Evolutionary conservation across 35 echinoderm and acorn worm genomes (phyloP).

Genomic region (Heliocidaris erythrogramma): DNA sequence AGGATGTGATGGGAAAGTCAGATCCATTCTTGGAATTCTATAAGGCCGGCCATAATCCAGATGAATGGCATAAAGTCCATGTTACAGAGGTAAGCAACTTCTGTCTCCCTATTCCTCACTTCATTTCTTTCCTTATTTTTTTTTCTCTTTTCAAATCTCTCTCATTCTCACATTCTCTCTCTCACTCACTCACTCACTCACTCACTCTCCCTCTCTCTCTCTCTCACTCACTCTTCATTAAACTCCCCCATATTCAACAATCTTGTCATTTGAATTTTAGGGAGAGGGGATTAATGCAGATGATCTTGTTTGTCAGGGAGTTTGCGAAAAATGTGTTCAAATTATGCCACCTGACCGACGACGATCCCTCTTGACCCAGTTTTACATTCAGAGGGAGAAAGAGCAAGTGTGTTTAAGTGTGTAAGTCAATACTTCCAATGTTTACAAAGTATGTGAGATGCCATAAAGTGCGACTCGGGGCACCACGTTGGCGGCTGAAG

Average conservation of each 20-base stretch:
- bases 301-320: background rate
- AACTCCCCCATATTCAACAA: background rate
- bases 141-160: too few relatives aligned
- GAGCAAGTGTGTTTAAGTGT: background rate
- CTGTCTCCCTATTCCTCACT: too few relatives aligned
- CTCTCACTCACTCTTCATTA: background rate
- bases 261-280: background rate
- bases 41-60: conserved; percentile 69
- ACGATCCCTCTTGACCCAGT: background rate
- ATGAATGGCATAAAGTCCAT: conserved; percentile 94
- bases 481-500: background rate
- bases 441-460: background rate
- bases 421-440: conserved; percentile 1
- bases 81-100: conserved; percentile 81
- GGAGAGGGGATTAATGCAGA: background rate
- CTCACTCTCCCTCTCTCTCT: background rate
- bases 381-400: background rate
- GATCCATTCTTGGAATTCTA: conserved; percentile 98
- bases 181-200: too few relatives aligned
- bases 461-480: background rate
- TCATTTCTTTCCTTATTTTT: too few relatives aligned
- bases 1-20: conserved; percentile 99
- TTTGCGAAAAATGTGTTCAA: background rate
- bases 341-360: background rate
- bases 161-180: too few relatives aligned